Conservation (phyloP, 2,797 vertebrate species). For the Pempheris klunzingeri region DNA sequence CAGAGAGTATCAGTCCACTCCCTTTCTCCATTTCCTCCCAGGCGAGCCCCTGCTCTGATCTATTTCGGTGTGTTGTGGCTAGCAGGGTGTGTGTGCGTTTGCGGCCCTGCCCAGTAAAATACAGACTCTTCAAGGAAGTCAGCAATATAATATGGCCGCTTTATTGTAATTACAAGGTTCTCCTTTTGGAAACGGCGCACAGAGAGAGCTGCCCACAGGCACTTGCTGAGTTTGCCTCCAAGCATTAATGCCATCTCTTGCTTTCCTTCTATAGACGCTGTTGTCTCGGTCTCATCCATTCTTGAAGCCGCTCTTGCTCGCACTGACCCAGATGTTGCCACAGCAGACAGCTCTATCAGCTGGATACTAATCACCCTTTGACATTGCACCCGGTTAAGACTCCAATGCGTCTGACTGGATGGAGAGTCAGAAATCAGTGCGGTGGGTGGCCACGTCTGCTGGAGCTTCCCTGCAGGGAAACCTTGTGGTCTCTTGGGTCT, state of each 20-base stretch:
- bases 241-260: slow-evolving; percentile 51
- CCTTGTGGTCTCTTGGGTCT: slow-evolving; percentile 46
- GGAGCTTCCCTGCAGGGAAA: slow-evolving; percentile 44
- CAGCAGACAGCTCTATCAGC: slow-evolving; percentile 39
- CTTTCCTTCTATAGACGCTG: slow-evolving; percentile 32
- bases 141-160: slow-evolving; percentile 86
- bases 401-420: slow-evolving; percentile 35
- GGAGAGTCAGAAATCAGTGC: slow-evolving; percentile 40
- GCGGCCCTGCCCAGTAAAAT: slow-evolving; percentile 89
- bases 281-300: slow-evolving; percentile 11
- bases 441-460: slow-evolving; percentile 68
- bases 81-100: slow-evolving; percentile 83
- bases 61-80: slow-evolving; percentile 86
- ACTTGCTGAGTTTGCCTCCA: slow-evolving; percentile 73
- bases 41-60: slow-evolving; percentile 78
- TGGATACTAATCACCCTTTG: slow-evolving; percentile 25
- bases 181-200: slow-evolving; percentile 82
- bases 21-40: slow-evolving; percentile 67
- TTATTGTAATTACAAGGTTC: slow-evolving; percentile 90
- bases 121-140: slow-evolving; percentile 88
- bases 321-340: slow-evolving; percentile 59
- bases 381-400: slow-evolving; percentile 31
- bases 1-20: slow-evolving; percentile 58
- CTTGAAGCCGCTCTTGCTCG: slow-evolving; percentile 30
- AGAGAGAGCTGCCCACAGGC: slow-evolving; percentile 77